phyloP scores from a whole-genome alignment of 2,797 vertebrate species.

The Myiotriccus ornatus region DNA sequence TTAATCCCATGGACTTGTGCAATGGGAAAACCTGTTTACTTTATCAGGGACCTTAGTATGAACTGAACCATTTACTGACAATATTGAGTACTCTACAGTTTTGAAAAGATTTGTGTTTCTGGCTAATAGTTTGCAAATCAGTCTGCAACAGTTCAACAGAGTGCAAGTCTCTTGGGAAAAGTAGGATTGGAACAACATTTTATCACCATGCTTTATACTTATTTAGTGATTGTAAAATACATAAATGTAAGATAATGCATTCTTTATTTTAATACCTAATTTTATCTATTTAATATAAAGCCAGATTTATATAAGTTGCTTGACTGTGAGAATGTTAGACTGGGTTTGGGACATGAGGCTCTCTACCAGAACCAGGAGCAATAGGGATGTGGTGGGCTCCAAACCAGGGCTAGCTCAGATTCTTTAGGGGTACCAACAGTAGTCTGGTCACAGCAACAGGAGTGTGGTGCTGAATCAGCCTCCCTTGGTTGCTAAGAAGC shows the following conservation, averaged over 20 bases:
- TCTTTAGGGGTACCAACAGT: background rate
- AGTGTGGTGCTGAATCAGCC: background rate
- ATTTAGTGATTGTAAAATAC: background rate
- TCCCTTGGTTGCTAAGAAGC: background rate
- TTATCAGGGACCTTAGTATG: background rate
- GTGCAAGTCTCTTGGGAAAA: background rate
- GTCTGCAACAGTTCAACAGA: background rate
- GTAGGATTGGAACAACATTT: background rate
- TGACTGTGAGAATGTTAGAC: background rate
- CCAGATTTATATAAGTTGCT: background rate
- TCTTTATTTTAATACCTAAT: background rate
- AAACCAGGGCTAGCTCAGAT: background rate
- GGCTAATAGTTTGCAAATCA: background rate
- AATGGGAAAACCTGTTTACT: background rate
- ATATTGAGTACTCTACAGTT: background rate
- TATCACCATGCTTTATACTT: background rate
- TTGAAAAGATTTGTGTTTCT: constrained; percentile 8
- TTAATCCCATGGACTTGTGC: background rate
- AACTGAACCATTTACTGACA: background rate
- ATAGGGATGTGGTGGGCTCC: background rate
- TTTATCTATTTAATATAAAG: background rate
- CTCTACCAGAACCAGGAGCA: background rate
- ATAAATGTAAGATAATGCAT: background rate
- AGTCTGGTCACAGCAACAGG: background rate
- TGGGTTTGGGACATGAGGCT: background rate